Percentiles rank a stretch among this genome's conserved stretches.
Conservation (phyloP, 1,140 invertebrate genomes). For the Ceratina calcarata region DNA sequence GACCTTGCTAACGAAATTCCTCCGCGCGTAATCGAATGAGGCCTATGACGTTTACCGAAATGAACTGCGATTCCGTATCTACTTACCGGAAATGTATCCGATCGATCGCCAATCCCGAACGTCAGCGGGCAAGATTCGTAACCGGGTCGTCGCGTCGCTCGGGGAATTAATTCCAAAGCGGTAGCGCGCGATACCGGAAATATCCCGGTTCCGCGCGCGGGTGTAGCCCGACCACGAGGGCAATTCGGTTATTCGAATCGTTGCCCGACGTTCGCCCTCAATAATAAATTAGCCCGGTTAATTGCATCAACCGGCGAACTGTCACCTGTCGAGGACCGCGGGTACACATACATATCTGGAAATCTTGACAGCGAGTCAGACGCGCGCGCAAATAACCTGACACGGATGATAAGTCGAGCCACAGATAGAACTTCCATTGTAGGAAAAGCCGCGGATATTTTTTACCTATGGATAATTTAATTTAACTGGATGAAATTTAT, state of each 20-base stretch:
- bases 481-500: no score
- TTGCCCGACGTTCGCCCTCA: not conserved
- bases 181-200: constrained; percentile 13
- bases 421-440: not conserved
- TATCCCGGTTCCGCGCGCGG: constrained; percentile 26
- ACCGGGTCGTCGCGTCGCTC: not conserved
- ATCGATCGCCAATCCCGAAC: not conserved
- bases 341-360: not conserved
- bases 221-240: not conserved
- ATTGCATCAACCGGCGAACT: constrained; percentile 24
- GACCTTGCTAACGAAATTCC: constrained; percentile 2
- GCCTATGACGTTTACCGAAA: not conserved
- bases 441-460: not conserved
- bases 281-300: constrained; percentile 41
- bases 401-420: constrained; percentile 13
- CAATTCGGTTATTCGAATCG: constrained; percentile 6
- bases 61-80: no score
- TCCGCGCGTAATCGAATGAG: not conserved
- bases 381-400: constrained; percentile 29
- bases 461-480: no score
- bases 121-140: not conserved
- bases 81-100: not conserved
- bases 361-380: constrained; percentile 30
- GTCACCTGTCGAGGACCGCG: constrained; percentile 26
- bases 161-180: constrained; percentile 1